Conservation (phyloP, 2,888 invertebrate species). For the Zhuqinia jingwanae region DNA sequence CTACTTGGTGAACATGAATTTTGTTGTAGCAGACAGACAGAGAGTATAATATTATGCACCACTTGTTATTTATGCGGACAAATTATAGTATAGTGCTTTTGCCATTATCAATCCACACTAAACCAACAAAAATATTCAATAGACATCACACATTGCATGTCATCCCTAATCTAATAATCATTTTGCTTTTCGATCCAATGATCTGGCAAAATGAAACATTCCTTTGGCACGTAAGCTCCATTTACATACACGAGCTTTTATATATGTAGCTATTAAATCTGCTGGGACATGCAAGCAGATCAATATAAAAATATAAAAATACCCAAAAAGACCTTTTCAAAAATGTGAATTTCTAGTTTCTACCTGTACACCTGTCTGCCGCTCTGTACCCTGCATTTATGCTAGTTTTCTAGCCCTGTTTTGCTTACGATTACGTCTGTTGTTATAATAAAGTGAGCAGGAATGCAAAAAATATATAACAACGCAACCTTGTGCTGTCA, state of each 20-base stretch:
- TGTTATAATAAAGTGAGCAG: no score
- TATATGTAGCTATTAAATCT: neutral
- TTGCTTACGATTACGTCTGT: neutral
- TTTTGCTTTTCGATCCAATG: neutral
- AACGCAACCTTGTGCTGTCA: constrained; percentile 68
- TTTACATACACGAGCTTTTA: no score
- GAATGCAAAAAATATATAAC: constrained; percentile 21
- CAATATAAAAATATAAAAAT: neutral
- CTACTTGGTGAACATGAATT: no score
- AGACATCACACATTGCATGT: constrained; percentile 1
- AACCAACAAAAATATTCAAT: neutral
- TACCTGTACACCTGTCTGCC: neutral
- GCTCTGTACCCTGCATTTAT: no score
- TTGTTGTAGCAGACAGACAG: neutral
- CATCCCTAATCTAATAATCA: neutral
- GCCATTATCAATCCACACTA: neutral
- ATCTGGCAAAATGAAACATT: neutral
- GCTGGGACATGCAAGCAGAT: neutral
- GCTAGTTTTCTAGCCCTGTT: no score
- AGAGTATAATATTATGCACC: neutral
- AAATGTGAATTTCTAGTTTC: constrained; percentile 5
- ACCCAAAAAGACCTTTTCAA: neutral
- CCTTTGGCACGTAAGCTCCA: no score
- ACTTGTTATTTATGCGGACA: no score
- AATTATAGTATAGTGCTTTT: no score